Base-by-base conservation (phyloP, 1,140 invertebrate genomes). In the Akabosia matsudoensis region DNA sequence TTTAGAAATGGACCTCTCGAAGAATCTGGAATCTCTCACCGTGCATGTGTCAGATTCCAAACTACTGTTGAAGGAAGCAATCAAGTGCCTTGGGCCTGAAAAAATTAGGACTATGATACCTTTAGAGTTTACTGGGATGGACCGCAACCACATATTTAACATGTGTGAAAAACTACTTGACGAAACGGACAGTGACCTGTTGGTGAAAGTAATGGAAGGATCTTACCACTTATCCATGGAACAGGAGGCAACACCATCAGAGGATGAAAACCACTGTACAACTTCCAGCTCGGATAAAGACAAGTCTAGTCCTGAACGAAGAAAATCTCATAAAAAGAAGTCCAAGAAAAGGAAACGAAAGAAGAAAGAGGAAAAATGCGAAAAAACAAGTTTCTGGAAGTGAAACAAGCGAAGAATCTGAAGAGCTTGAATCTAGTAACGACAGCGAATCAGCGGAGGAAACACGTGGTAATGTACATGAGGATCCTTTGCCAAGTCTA, bases 1-100 rank as follows among this genome's bases (percentile, higher is more conserved):
- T 56, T 56, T 22, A 56, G 54, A 56, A n/a, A 4, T 56, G 54
- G 54, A 56, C n/a, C 54, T 56, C 24, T 56, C 54, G 13, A 56
- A 56, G 22, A 4, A 13, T 56, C 22, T 56, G 3, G 10, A 10
- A n/a, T 56, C 22, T n/a, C 22, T 56, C 3, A 16, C 54, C 10
- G n/a, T 4, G 3, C 3, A 10, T 16, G 54, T 56, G n/a, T 7
- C 54, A 7, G n/a, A 56, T 22, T 56, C 54, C 7, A 56, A 56
- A 22, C 4, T 22, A 56, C 54, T 56, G 4, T 56, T 56, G n/a
- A 7, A 22, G 24, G 22, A 22, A 16, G 22, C 54, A 16, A n/a
- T 56, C 4, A 56, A 56, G 22, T 56, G 54, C 54, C 22, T 56
- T 16, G 54, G 54, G 24, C 4, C 10, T 22, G 14, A 13, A 13